Evolutionary conservation across 2,113 vertebrate species (phyloP).

Genomic region (Cyanistes caeruleus): DNA sequence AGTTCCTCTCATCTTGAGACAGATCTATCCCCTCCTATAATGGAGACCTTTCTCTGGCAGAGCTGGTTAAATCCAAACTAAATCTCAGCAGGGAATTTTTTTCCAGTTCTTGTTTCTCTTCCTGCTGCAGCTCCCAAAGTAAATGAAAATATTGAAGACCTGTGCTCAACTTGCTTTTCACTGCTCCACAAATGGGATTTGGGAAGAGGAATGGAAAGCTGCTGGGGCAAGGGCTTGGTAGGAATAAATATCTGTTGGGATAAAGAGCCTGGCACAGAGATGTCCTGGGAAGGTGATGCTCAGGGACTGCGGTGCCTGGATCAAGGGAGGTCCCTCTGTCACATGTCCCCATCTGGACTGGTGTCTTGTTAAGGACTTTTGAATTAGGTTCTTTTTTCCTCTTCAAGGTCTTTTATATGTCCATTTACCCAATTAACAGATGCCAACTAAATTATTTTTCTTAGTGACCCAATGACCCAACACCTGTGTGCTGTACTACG

Average conservation of each 20-base stretch:
- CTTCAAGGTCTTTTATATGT: no score
- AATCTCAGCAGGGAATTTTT: not conserved
- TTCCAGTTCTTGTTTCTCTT: not conserved
- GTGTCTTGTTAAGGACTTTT: no score
- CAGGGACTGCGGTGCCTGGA: not conserved
- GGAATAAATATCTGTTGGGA: not conserved
- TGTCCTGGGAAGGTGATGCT: not conserved
- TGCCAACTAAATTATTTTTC: no score
- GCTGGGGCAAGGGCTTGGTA: not conserved
- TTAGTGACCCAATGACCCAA: no score
- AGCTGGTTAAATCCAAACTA: not conserved
- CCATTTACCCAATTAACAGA: no score
- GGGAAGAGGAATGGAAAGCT: not conserved
- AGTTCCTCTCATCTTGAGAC: not conserved
- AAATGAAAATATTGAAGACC: not conserved
- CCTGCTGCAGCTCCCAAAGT: not conserved
- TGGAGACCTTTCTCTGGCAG: not conserved
- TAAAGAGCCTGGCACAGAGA: not conserved
- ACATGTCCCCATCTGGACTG: fast-evolving
- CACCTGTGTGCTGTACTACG: no score
- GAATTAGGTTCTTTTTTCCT: no score
- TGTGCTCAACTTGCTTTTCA: fast-evolving
- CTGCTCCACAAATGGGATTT: not conserved
- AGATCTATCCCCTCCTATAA: not conserved
- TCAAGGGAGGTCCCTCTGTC: not conserved